Base-by-base conservation (phyloP, 2,888 invertebrate species). In the Yponomeuta sedellus region DNA sequence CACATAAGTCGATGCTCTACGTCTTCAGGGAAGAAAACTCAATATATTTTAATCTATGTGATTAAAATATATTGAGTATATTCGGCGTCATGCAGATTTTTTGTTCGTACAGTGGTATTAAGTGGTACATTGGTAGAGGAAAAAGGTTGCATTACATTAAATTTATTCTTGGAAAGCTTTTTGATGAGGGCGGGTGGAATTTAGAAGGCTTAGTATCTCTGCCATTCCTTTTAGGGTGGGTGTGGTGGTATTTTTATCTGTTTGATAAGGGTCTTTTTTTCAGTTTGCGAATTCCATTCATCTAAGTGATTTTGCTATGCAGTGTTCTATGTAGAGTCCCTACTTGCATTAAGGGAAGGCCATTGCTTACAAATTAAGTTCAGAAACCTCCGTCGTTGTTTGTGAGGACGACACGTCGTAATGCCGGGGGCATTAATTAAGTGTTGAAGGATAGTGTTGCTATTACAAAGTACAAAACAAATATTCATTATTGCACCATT, bases 331-430 rank as follows among this genome's bases (percentile, higher is more conserved):
- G 44, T 52, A 52, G 12, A 52, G 44, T 12, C 44, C 16, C 44
- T 52, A 52, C 16, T 52, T 69, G 71, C 72, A 75, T 75, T 72
- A 72, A 69, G 70, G 67, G 65, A 66, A 67, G 68, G 69, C 66
- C 67, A 61, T 58, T 68, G 69, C 70, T 68, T 66, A 66, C 69
- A 67, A 68, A 69, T 71, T 69, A 69, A 71, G 68, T 71, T 67
- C 64, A 69, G 67, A 66, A 70, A 71, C 68, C 28, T 19, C 62
- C n/a, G 19, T 10, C 39, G 40, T 62, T 62, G 62, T 62, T 39
- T 10, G 28, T 22, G 19, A n/a, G 62, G 62, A 62, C 12, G 62
- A 10, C 62, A 34, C 19, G 62, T 19, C 39, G 61, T 61, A 39
- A 62, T 62, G 19, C 16, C 10, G 39, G 39, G 62, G 62, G 19